phyloP scores from a whole-genome alignment of 2,113 vertebrate genomes.

The Lathamus discolor region DNA sequence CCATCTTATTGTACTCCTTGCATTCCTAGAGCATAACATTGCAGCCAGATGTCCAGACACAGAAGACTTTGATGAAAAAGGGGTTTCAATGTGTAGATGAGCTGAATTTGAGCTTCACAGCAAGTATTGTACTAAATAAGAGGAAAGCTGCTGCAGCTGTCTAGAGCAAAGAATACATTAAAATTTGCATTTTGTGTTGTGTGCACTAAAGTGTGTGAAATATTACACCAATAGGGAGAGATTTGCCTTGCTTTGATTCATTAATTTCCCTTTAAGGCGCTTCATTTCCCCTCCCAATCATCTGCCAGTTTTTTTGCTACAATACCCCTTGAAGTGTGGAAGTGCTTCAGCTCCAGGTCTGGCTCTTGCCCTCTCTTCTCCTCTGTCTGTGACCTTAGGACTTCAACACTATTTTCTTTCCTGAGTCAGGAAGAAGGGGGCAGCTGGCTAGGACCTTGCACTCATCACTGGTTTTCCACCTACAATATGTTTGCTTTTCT shows the following conservation, averaged over 20 bases:
- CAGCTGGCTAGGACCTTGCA: constrained; percentile 44
- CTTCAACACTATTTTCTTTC: constrained; percentile 71
- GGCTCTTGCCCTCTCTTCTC: constrained; percentile 50
- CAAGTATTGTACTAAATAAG: background rate
- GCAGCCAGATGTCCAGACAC: background rate
- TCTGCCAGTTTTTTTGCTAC: constrained; percentile 18
- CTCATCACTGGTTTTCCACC: constrained; percentile 56
- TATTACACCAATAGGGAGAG: background rate
- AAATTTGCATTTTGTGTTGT: background rate
- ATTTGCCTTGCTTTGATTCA: constrained; percentile 47
- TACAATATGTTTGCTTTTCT: constrained; percentile 64
- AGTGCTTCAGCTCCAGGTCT: constrained; percentile 42
- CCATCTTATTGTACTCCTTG: background rate
- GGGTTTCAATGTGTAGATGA: background rate
- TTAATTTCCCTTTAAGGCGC: constrained; percentile 44
- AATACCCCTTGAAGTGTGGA: constrained; percentile 35
- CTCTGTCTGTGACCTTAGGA: constrained; percentile 54
- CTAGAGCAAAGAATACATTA: background rate
- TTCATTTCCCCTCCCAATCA: constrained; percentile 24
- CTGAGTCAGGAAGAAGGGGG: constrained; percentile 64
- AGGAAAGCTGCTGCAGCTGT: background rate
- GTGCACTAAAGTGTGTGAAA: background rate
- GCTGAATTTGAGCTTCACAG: background rate
- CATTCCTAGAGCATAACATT: background rate
- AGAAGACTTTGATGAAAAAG: background rate